Evolutionary conservation across 2,888 invertebrate species (phyloP), one percentile per base, ranked within the genome.

Genomic region (Escarpia spicata): DNA sequence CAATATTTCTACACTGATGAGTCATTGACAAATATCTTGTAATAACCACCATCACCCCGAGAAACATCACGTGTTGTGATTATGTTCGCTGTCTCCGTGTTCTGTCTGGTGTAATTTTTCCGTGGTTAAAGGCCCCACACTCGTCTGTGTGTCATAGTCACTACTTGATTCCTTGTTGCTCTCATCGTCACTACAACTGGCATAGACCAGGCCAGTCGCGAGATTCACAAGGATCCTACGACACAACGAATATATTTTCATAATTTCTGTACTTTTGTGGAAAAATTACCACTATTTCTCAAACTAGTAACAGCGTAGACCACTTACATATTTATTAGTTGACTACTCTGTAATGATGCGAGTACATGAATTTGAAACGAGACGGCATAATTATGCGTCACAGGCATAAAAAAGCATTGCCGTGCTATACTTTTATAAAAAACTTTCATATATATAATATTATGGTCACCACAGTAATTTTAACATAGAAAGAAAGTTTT

Each of bases 201-300:
- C 75, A 26, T 75, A 75, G 26, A 75, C 75, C 75, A 75, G 75
- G 26, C 75, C 75, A 75, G 75, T 75, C 6, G 26, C 75, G n/a
- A 75, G 75, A 26, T 75, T 75, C 75, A 26, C 75, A 75, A 75
- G 75, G 75, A 75, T 75, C 75, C 75, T 75, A 75, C n/a, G n/a
- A 75, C 26, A 75, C 75, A 19, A 52, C 52, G 52, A 75, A n/a
- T 6, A 75, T 26, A 26, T 75, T 2, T 75, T 75, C 75, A 75
- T 26, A 19, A 3, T 75, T 26, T 75, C 3, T 19, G 26, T 75
- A 75, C 75, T 26, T 75, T 8, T 4, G 19, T 4, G 60, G 60
- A 52, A 15, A 60, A 12, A 60, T 60, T 60, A 0, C 19, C 9
- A 60, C 60, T 60, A 60, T 60, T 60, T 60, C 19, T 60, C 4